Percentiles rank a stretch among this genome's conserved stretches.
phyloP scores from a whole-genome alignment of 2,797 vertebrate genomes.

The Atherinosoma microstoma region DNA sequence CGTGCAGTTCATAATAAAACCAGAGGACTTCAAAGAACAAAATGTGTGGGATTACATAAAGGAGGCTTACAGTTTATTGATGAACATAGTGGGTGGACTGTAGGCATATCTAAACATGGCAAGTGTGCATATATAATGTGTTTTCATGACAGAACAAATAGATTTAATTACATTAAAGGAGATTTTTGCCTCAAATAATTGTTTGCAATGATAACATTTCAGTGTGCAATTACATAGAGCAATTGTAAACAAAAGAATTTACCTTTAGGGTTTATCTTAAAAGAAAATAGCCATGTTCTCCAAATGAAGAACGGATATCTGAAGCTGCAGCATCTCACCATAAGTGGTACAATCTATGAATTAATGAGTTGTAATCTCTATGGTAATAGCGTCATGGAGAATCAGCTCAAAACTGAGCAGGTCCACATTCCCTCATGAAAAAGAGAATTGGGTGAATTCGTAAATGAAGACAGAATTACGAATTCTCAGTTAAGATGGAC shows the following conservation, averaged over 20 bases:
- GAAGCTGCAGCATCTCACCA: constrained; percentile 35
- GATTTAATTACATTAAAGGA: constrained; percentile 7
- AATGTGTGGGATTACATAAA: constrained; percentile 55
- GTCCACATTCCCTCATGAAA: constrained; percentile 39
- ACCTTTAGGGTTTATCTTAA: constrained; percentile 9
- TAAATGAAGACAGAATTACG: background rate
- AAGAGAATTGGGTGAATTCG: constrained; percentile 13
- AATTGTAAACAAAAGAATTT: constrained; percentile 8
- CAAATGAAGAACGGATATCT: constrained; percentile 31
- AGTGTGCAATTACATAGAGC: background rate
- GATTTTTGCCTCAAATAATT: background rate
- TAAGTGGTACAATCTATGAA: constrained; percentile 44
- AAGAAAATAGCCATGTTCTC: constrained; percentile 26
- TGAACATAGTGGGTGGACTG: constrained; percentile 64
- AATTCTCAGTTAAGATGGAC: background rate
- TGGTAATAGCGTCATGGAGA: constrained; percentile 34
- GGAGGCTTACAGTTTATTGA: constrained; percentile 58
- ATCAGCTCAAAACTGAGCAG: constrained; percentile 37
- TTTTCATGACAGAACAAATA: constrained; percentile 30
- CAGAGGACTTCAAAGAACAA: constrained; percentile 51
- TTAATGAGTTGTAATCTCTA: constrained; percentile 59
- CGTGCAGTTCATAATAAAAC: constrained; percentile 34
- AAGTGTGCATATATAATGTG: constrained; percentile 34
- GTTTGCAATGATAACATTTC: background rate
- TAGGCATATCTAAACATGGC: constrained; percentile 37